Evolutionary conservation across 2,888 invertebrate species (phyloP).

Genomic region (Agrotis ipsilon): DNA sequence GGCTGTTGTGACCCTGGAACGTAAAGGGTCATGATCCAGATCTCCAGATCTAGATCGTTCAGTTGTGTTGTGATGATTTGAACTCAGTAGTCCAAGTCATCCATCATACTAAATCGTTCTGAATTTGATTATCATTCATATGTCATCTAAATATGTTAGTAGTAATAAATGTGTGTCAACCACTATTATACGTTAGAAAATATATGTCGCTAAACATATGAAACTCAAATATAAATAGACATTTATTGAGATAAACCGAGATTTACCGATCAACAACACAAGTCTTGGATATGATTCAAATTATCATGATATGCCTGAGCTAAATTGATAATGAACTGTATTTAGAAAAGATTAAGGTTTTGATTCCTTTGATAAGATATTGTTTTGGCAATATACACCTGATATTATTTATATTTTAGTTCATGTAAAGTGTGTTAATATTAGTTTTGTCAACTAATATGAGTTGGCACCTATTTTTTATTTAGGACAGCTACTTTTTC

Average conservation of each 20-base stretch:
- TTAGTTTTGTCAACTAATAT: slow-evolving; percentile 33
- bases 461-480: slow-evolving; percentile 18
- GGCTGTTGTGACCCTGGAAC: no score
- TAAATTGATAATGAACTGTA: slow-evolving; percentile 21
- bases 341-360: neutral
- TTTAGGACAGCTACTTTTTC: neutral
- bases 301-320: slow-evolving; percentile 4
- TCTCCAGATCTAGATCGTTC: no score
- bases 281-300: slow-evolving; percentile 44
- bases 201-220: slow-evolving; percentile 10
- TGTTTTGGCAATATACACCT: slow-evolving; percentile 28
- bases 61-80: no score
- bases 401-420: slow-evolving; percentile 26
- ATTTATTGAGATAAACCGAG: slow-evolving; percentile 39
- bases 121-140: slow-evolving; percentile 8
- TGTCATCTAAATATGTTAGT: slow-evolving; percentile 13
- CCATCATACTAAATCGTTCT: slow-evolving; percentile 11
- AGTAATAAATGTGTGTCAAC: slow-evolving; percentile 4
- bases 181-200: slow-evolving; percentile 11
- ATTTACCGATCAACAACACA: slow-evolving; percentile 50
- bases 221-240: slow-evolving; percentile 27
- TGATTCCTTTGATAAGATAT: slow-evolving; percentile 21
- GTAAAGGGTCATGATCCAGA: no score
- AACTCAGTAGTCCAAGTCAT: neutral
- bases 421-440: slow-evolving; percentile 20